Evolutionary conservation across 2,888 invertebrate genomes (phyloP).

Genomic region (Erebia ligea): DNA sequence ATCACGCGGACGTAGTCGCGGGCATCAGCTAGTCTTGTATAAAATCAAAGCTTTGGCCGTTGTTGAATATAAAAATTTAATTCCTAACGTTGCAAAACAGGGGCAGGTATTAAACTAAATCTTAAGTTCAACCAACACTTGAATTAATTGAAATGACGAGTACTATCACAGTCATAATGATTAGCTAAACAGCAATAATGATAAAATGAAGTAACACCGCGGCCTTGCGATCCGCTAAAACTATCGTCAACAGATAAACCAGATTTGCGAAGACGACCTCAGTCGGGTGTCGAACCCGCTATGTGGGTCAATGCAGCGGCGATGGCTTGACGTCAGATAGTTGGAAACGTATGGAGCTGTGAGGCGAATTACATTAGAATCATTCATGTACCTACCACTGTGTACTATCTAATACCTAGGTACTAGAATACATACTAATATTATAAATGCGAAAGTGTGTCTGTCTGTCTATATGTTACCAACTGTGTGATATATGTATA

Average conservation of each 20-base stretch:
- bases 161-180: slow-evolving; percentile 9
- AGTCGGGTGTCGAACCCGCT: slow-evolving; percentile 74
- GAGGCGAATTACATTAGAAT: slow-evolving; percentile 29
- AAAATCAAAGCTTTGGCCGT: no score
- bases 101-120: background rate
- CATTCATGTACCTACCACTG: background rate
- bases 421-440: background rate
- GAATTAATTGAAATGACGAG: background rate
- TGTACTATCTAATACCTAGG: background rate
- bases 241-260: slow-evolving; percentile 40
- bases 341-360: slow-evolving; percentile 41
- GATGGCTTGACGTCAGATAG: slow-evolving; percentile 47
- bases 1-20: no score
- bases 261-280: slow-evolving; percentile 58
- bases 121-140: background rate
- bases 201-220: slow-evolving; percentile 25
- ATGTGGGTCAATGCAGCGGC: slow-evolving; percentile 74
- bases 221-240: slow-evolving; percentile 31
- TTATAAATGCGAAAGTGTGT: no score
- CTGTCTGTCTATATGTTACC: no score
- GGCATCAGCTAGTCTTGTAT: no score
- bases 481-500: no score
- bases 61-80: no score
- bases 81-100: background rate
- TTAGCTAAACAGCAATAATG: slow-evolving; percentile 23